Evolutionary conservation across 2,113 vertebrate species (phyloP).

Genomic region (Aplodontia rufa): DNA sequence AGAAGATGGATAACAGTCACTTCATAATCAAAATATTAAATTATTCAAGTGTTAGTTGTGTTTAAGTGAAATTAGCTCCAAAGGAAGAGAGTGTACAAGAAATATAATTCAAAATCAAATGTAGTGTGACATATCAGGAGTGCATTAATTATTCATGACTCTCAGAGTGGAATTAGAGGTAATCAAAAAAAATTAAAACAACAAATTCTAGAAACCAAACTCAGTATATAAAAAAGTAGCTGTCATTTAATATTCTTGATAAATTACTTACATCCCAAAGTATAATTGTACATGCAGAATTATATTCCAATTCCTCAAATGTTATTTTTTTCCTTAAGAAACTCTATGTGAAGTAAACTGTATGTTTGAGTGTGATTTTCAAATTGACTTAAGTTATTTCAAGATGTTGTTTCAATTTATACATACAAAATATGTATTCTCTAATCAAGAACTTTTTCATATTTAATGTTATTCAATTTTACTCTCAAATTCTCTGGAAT

Average conservation of each 20-base stretch:
- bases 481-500: background rate
- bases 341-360: background rate
- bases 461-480: background rate
- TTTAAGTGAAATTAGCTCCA: too few species aligned
- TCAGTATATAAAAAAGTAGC: background rate
- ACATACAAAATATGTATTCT: background rate
- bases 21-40: too few species aligned
- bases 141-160: too few species aligned
- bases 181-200: too few species aligned
- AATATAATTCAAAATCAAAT: too few species aligned
- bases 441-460: background rate
- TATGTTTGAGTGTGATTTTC: background rate
- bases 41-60: too few species aligned
- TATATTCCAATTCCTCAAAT: background rate
- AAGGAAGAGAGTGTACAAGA: too few species aligned
- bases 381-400: background rate
- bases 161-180: too few species aligned
- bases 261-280: background rate
- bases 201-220: too few species aligned
- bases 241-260: background rate
- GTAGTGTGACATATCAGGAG: too few species aligned
- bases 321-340: background rate
- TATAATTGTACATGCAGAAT: background rate
- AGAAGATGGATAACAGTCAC: too few species aligned
- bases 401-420: background rate